Base-by-base conservation (phyloP, 2,113 vertebrate genomes). In the Geococcyx californianus region DNA sequence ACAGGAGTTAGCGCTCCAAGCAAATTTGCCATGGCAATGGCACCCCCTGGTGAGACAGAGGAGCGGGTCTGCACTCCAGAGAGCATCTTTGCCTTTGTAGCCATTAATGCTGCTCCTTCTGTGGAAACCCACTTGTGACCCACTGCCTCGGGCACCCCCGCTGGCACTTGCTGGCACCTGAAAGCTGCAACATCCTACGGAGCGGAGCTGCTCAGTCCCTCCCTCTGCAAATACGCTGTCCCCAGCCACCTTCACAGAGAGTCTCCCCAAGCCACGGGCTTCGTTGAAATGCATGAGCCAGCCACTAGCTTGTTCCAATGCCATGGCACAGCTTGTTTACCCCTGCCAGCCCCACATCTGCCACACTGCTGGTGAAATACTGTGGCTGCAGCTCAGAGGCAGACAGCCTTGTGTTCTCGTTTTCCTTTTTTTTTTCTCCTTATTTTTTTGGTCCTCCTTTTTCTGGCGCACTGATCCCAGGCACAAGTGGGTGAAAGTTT, bases 1-100 rank as follows among this genome's bases (percentile, higher is more conserved):
- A 92, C 87, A 84, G 52, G 56, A 95, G 73, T 68, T 81, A 58
- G 40, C 16, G 19, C 56, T 79, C 67, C 81, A 42, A 83, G 83
- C 52, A 70, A 62, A 72, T 93, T 95, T 94, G 51, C 87, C 82
- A 59, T 90, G 58, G 96, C 84, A 77, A 66, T 96, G 94, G 90
- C 86, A 96, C 56, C 92, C 87, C 47, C 79, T 95, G 92, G 72
- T 86, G 93, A 78, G 93, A 54, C 31, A 36, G 59, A 83, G 76
- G 90, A 93, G 52, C 73, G 63, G 44, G 42, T 90, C 73, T 56
- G 1, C 0, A 0, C 90, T 80, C 45, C 64, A 34, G 51, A 85
- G 87, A 90, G 38, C 72, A n/a, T 78, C 85, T 58, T 44, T 0
- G 11, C 60, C n/a, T 77, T 82, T 86, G 60, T 76, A 90, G 64